phyloP scores from a whole-genome alignment of 1,140 invertebrate species.

The Drosophila bocqueti region DNA sequence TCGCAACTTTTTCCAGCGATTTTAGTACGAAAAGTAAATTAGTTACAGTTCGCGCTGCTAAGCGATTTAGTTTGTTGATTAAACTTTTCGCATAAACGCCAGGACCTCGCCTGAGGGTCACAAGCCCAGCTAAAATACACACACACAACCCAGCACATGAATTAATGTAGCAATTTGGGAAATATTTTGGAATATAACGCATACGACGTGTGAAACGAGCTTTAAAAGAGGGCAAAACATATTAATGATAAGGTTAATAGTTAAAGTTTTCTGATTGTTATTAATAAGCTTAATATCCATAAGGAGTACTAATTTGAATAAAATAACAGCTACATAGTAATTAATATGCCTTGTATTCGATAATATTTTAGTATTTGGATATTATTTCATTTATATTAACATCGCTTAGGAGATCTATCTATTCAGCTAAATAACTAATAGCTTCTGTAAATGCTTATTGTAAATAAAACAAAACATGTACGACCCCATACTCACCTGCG shows the following conservation, averaged over 20 bases:
- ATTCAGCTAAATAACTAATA: background rate
- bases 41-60: slow-evolving; percentile 75
- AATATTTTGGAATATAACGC: slow-evolving; percentile 21
- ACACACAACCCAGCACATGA: slow-evolving; percentile 5
- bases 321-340: background rate
- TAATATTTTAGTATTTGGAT: background rate
- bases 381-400: background rate
- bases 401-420: background rate
- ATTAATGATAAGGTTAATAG: background rate
- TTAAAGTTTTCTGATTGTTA: background rate
- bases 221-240: background rate
- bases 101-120: slow-evolving; percentile 45
- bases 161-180: slow-evolving; percentile 21
- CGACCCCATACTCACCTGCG: background rate
- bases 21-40: slow-evolving; percentile 61
- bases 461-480: slow-evolving; percentile 17
- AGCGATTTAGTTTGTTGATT: slow-evolving; percentile 82
- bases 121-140: background rate
- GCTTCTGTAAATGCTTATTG: slow-evolving; percentile 11
- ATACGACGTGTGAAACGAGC: slow-evolving; percentile 12
- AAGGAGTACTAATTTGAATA: background rate
- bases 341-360: background rate
- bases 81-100: slow-evolving; percentile 79
- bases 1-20: slow-evolving; percentile 58
- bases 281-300: background rate